phyloP scores from a whole-genome alignment of 2,888 invertebrate species.

The Mechanitis messenoides region DNA sequence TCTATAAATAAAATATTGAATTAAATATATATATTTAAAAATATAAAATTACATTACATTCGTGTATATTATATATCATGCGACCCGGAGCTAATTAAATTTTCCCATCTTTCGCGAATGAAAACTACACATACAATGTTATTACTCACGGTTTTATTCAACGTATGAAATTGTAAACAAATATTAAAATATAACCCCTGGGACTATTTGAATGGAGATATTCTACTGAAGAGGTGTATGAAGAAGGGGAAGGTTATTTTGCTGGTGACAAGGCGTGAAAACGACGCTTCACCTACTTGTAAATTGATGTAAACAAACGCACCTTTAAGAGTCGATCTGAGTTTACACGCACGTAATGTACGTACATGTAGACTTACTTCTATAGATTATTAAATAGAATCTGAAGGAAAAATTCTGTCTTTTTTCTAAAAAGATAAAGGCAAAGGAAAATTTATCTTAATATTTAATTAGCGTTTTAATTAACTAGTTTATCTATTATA shows the following conservation, averaged over 20 bases:
- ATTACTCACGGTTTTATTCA: slow-evolving; percentile 13
- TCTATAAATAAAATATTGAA: too few species aligned
- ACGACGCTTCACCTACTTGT: slow-evolving; percentile 67
- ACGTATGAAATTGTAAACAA: slow-evolving; percentile 22
- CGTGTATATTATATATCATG: too few species aligned
- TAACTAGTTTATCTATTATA: neutral
- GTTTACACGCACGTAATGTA: slow-evolving; percentile 53
- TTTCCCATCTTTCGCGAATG: slow-evolving; percentile 21
- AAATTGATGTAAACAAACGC: slow-evolving; percentile 70
- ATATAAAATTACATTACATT: too few species aligned
- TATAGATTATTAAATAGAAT: slow-evolving; percentile 27
- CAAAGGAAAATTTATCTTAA: neutral
- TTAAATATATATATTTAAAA: too few species aligned
- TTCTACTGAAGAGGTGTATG: slow-evolving; percentile 39
- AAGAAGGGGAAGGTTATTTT: slow-evolving; percentile 52
- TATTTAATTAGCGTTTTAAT: neutral
- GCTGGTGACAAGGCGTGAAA: slow-evolving; percentile 55
- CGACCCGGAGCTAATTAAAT: slow-evolving; percentile 20
- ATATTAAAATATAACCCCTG: slow-evolving; percentile 22
- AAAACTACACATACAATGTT: slow-evolving; percentile 18
- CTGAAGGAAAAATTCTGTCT: slow-evolving; percentile 16
- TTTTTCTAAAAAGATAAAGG: slow-evolving; percentile 32
- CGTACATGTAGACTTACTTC: slow-evolving; percentile 2
- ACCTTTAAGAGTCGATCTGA: slow-evolving; percentile 63
- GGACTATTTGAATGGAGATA: slow-evolving; percentile 21